phyloP scores from a whole-genome alignment of 2,888 invertebrate species.

The Tiliacea citrago region DNA sequence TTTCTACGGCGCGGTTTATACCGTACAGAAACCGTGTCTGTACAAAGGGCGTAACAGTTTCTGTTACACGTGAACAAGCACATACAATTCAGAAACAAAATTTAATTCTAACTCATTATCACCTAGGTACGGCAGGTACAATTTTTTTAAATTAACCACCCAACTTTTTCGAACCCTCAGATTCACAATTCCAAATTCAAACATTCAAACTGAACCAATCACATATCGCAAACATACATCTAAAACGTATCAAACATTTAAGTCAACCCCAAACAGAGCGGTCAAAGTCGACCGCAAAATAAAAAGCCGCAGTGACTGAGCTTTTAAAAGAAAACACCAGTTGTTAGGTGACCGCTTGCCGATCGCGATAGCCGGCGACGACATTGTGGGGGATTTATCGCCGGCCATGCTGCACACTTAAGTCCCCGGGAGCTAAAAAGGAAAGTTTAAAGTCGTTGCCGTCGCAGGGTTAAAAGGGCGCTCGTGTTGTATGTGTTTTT shows the following conservation, averaged over 20 bases:
- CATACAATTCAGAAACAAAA: not conserved
- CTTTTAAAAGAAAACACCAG: conserved; percentile 70
- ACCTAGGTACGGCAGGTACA: not conserved
- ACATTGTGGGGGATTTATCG: conserved; percentile 71
- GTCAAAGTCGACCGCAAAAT: conserved; percentile 65
- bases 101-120: not conserved
- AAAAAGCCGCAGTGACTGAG: conserved; percentile 62
- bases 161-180: not conserved
- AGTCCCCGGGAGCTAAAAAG: conserved; percentile 69
- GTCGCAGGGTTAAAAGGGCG: conserved; percentile 59
- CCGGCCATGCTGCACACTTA: conserved; percentile 66
- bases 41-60: not conserved
- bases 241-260: conserved; percentile 61
- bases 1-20: no score
- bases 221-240: conserved; percentile 52
- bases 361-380: conserved; percentile 69
- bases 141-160: not conserved
- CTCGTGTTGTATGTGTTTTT: conserved; percentile 56
- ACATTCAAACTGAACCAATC: conserved; percentile 43
- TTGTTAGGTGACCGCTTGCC: conserved; percentile 67
- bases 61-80: no score
- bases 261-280: conserved; percentile 54
- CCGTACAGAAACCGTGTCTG: no score
- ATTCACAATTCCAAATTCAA: conserved; percentile 25
- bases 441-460: conserved; percentile 67